Conservation (phyloP, 2,797 vertebrate species). For the Denticeps clupeoides region DNA sequence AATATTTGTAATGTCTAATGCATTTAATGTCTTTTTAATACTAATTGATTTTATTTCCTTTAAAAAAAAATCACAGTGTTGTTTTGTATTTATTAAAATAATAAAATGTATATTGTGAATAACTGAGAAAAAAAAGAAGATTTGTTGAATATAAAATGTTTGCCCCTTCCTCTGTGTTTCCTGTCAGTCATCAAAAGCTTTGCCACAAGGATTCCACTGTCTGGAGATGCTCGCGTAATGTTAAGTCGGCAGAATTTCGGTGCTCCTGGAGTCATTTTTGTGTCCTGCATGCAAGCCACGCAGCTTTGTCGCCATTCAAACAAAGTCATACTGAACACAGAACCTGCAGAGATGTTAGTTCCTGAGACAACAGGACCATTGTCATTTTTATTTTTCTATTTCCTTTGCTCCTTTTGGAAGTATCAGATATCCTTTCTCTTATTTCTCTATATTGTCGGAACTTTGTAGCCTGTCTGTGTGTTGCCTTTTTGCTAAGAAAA, state of each 20-base stretch:
- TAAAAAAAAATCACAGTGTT: constrained; percentile 57
- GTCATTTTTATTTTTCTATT: constrained; percentile 44
- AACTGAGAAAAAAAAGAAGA: constrained; percentile 61
- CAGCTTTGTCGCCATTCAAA: constrained; percentile 47
- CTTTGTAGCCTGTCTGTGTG: constrained; percentile 65
- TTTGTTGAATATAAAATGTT: constrained; percentile 60
- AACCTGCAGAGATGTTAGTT: constrained; percentile 35
- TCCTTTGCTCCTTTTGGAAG: constrained; percentile 40
- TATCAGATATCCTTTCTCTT: constrained; percentile 43
- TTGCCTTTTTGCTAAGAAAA: constrained; percentile 57
- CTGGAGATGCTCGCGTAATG: constrained; percentile 29
- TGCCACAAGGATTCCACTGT: constrained; percentile 40
- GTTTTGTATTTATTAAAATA: constrained; percentile 80
- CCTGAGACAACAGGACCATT: constrained; percentile 38
- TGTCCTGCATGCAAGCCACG: constrained; percentile 56
- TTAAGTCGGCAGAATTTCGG: constrained; percentile 32
- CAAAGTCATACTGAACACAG: constrained; percentile 34
- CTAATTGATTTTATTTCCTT: constrained; percentile 52
- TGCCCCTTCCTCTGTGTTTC: constrained; percentile 44
- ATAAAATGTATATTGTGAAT: constrained; percentile 78
- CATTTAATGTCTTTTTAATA: constrained; percentile 66
- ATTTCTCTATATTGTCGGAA: constrained; percentile 57
- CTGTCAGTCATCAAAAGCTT: constrained; percentile 42
- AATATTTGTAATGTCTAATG: constrained; percentile 66
- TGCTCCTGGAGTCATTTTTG: constrained; percentile 41